Conservation (phyloP, 2,888 invertebrate genomes). For the Neocrepidodera transversa region DNA sequence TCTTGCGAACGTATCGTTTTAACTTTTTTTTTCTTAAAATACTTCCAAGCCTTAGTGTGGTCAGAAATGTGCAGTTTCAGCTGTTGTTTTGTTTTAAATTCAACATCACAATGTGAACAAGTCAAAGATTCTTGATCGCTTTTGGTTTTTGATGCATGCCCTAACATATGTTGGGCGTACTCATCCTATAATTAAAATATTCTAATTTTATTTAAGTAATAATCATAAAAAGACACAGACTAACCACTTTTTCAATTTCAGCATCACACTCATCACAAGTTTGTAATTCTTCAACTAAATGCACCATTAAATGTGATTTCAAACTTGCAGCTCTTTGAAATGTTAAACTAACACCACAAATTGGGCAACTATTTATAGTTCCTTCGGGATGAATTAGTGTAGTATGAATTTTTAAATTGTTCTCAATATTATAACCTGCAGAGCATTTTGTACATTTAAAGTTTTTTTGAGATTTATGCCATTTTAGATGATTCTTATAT, state of each 20-base stretch:
- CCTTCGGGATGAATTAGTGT: constrained; percentile 50
- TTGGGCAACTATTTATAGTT: constrained; percentile 52
- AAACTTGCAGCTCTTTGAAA: constrained; percentile 57
- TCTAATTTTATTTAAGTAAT: not conserved
- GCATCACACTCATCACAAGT: constrained; percentile 54
- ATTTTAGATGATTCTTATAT: constrained; percentile 53
- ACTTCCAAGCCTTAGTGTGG: constrained; percentile 63
- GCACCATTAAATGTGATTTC: constrained; percentile 56
- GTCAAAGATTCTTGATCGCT: constrained; percentile 51
- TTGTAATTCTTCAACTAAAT: constrained; percentile 57
- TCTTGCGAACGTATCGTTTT: constrained; percentile 33
- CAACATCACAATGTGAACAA: constrained; percentile 67
- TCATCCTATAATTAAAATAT: constrained; percentile 58
- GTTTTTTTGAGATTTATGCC: constrained; percentile 53
- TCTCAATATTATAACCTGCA: constrained; percentile 55
- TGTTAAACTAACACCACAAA: constrained; percentile 52
- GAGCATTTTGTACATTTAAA: constrained; percentile 55
- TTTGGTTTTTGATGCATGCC: constrained; percentile 34
- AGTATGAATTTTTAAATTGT: constrained; percentile 57
- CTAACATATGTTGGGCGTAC: constrained; percentile 60
- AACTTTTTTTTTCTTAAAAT: constrained; percentile 41
- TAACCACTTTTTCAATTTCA: constrained; percentile 56
- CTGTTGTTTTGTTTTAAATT: constrained; percentile 60
- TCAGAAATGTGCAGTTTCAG: constrained; percentile 63
- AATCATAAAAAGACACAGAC: not conserved